phyloP scores from a whole-genome alignment of 2,797 vertebrate genomes.

The Halcyon smyrnensis region DNA sequence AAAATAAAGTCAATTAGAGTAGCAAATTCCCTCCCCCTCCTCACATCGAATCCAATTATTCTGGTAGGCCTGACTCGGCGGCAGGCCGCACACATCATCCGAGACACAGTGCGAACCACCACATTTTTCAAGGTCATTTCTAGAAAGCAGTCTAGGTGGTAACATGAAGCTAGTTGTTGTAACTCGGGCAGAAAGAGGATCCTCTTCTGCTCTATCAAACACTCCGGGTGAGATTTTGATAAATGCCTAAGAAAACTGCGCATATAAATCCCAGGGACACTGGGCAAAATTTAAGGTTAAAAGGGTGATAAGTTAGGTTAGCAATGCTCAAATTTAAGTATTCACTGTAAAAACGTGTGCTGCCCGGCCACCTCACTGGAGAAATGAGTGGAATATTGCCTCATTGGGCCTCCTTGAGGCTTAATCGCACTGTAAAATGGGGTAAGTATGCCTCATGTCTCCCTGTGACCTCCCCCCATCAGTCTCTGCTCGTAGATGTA shows the following conservation, averaged over 20 bases:
- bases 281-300: not conserved
- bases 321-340: not conserved
- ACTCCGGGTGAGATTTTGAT: not conserved
- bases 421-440: not conserved
- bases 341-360: not conserved
- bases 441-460: not conserved
- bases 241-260: not conserved
- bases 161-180: not conserved
- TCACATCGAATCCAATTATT: conserved; percentile 57
- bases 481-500: not conserved
- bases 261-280: not conserved
- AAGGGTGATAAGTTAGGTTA: not conserved
- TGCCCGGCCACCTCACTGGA: not conserved
- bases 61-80: not conserved
- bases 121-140: conserved; percentile 35
- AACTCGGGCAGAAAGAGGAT: not conserved
- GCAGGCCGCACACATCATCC: not conserved
- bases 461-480: not conserved
- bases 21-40: conserved; percentile 39
- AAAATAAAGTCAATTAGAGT: conserved; percentile 67
- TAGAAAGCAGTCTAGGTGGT: not conserved
- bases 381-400: not conserved
- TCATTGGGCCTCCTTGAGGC: not conserved
- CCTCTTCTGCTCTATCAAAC: not conserved
- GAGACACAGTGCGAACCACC: not conserved